Evolutionary conservation across 2,113 vertebrate species (phyloP).

Genomic region (Sprattus sprattus): DNA sequence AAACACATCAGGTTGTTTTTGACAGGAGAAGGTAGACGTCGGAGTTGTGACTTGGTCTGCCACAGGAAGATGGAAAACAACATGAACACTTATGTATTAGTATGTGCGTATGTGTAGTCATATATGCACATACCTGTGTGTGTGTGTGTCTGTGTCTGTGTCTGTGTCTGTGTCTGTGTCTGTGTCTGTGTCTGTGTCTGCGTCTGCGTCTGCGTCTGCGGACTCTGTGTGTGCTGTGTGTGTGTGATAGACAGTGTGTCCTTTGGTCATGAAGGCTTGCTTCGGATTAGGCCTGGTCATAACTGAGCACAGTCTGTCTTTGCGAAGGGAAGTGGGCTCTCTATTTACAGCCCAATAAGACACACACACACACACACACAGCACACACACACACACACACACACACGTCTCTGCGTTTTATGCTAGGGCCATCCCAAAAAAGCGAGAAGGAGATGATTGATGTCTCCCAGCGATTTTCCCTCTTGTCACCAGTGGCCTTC

Average conservation of each 20-base stretch:
- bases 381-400: no score
- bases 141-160: not conserved
- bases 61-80: not conserved
- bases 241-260: not conserved
- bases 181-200: not conserved
- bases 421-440: not conserved
- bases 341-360: slow-evolving; percentile 9
- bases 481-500: not conserved
- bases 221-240: not conserved
- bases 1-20: not conserved
- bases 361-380: not conserved
- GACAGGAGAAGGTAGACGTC: not conserved
- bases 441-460: not conserved
- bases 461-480: not conserved
- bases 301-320: not conserved
- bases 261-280: not conserved
- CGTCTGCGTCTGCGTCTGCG: no score
- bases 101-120: slow-evolving; percentile 5
- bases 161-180: not conserved
- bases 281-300: not conserved
- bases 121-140: not conserved
- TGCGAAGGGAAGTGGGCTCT: slow-evolving; percentile 1
- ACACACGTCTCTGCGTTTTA: not conserved
- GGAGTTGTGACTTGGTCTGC: not conserved
- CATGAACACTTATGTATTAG: slow-evolving; percentile 22